These are phyloP conservation scores for Labeo catla DNA, from an alignment of 2,113 vertebrate genomes.

Conservation along the genomic window DNA sequence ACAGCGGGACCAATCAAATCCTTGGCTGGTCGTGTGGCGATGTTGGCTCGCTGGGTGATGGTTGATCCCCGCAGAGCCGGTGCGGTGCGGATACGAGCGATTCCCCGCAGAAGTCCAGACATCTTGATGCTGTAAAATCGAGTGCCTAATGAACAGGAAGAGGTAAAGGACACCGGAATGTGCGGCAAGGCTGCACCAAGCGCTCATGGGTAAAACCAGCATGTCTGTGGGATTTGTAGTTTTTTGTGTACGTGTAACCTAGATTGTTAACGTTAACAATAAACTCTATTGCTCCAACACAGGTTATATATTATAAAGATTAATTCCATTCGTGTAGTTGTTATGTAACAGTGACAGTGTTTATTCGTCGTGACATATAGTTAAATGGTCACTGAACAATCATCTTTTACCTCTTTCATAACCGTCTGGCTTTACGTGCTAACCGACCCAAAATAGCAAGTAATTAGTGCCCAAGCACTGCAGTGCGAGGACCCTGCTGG, in stretches of 20 bases:
- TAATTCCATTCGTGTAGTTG: not conserved
- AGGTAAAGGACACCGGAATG: not conserved
- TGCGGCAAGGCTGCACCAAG: not conserved
- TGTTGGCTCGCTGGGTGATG: conserved; percentile 53
- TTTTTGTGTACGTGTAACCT: not conserved
- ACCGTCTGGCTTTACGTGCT: not conserved
- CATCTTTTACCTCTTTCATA: not conserved
- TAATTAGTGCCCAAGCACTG: not conserved
- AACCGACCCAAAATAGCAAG: not conserved
- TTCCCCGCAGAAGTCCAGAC: conserved; percentile 58
- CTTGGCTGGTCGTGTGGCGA: conserved; percentile 53
- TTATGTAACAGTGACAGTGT: conserved; percentile 13
- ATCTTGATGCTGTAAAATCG: conserved; percentile 38
- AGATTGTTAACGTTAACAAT: not conserved
- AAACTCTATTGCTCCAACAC: not conserved
- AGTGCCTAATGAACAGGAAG: conserved; percentile 16
- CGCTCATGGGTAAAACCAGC: conserved; percentile 34
- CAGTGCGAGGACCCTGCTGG: too few relatives aligned
- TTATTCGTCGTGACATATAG: not conserved
- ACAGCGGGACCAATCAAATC: conserved; percentile 46
- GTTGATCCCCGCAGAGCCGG: conserved; percentile 45
- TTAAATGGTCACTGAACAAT: not conserved
- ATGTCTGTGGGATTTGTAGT: conserved; percentile 44
- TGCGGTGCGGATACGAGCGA: conserved; percentile 46
- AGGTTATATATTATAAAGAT: not conserved